Conservation (phyloP, 1,140 invertebrate genomes). For the Sarcophaga bullata region DNA sequence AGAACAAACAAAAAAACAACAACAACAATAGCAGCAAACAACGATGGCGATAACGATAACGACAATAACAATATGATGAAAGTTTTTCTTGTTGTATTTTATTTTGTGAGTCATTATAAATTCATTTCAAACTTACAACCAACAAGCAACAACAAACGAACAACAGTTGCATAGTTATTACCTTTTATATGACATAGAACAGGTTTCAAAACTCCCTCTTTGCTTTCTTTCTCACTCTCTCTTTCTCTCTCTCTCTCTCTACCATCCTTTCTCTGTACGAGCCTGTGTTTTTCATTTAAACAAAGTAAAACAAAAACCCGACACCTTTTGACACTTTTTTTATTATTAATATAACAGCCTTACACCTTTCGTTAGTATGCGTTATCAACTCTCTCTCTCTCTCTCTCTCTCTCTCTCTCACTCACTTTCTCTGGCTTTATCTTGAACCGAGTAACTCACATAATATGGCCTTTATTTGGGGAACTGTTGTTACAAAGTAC, state of each 20-base stretch:
- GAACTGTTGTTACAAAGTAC: too few species aligned
- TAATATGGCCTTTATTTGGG: too few species aligned
- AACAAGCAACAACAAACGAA: too few species aligned
- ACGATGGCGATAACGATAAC: not conserved
- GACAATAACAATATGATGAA: not conserved
- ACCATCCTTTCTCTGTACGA: too few species aligned
- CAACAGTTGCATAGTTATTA: slow-evolving; percentile 6
- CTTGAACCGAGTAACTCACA: too few species aligned
- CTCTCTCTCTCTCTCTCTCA: too few species aligned
- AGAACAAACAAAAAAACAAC: too few species aligned
- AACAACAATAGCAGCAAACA: too few species aligned
- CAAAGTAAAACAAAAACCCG: not conserved
- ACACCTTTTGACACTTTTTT: not conserved
- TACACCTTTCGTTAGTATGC: not conserved
- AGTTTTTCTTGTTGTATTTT: slow-evolving; percentile 13
- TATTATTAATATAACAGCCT: not conserved
- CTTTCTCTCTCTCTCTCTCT: too few species aligned
- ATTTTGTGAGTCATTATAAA: slow-evolving; percentile 18
- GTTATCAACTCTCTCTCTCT: too few species aligned
- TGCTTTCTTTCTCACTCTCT: too few species aligned
- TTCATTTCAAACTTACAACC: slow-evolving; percentile 12
- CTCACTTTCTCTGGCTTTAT: too few species aligned
- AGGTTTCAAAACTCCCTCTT: not conserved
- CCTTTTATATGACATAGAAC: not conserved
- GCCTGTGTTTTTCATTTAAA: not conserved